phyloP scores from a whole-genome alignment of 2,113 vertebrate genomes.

The Oncorhynchus gorbuscha region DNA sequence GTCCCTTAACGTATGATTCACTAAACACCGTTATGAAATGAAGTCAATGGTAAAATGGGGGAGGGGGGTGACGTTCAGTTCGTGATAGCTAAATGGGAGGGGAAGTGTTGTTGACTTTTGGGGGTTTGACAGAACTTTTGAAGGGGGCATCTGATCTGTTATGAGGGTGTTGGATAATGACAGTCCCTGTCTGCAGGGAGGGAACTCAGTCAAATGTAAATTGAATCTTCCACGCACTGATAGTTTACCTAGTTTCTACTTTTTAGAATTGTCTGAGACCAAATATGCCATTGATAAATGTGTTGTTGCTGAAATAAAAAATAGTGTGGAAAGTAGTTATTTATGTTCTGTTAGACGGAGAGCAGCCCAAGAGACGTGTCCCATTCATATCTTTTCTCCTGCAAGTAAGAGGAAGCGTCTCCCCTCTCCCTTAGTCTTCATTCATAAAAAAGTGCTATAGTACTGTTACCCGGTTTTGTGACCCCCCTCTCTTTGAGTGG shows the following conservation, averaged over 20 bases:
- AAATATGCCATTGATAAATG: not conserved
- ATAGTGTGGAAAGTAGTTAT: not conserved
- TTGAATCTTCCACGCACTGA: conserved; percentile 18
- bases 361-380: conserved; percentile 63
- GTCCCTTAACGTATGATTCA: not conserved
- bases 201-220: conserved; percentile 28
- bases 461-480: conserved; percentile 40
- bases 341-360: not conserved
- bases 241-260: not conserved
- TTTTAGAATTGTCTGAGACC: not conserved
- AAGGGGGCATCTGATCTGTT: not conserved
- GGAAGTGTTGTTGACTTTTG: conserved; percentile 14
- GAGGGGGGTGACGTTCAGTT: not conserved
- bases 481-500: conserved; percentile 47
- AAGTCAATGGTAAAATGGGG: not conserved
- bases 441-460: conserved; percentile 71
- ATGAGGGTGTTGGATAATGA: conserved; percentile 10
- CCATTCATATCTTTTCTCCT: conserved; percentile 75
- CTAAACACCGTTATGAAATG: too few relatives aligned
- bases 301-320: not conserved
- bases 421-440: conserved; percentile 48
- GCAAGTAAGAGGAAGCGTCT: conserved; percentile 71
- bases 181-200: conserved; percentile 23
- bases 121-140: conserved; percentile 27
- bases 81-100: not conserved